Conservation (phyloP, 2,888 invertebrate species). For the Ochropacha duplaris region DNA sequence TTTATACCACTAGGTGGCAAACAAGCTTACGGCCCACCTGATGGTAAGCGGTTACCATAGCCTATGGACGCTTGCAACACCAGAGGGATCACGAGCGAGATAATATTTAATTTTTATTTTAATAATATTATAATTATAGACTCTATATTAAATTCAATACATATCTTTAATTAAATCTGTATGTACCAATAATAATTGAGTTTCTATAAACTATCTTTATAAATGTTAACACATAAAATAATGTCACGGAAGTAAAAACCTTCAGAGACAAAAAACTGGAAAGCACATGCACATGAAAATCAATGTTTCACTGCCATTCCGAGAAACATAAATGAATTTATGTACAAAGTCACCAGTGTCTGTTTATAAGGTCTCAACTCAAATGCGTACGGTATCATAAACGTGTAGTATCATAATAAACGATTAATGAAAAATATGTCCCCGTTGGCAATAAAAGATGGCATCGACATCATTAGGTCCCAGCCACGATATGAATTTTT, state of each 20-base stretch:
- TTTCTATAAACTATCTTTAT: too few species aligned
- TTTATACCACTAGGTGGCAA: too few species aligned
- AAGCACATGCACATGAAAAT: slow-evolving; percentile 1
- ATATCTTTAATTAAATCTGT: too few species aligned
- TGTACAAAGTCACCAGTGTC: not conserved
- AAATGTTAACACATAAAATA: too few species aligned
- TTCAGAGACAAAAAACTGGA: not conserved
- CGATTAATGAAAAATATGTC: slow-evolving; percentile 76
- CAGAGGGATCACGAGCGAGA: too few species aligned
- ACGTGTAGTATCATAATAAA: slow-evolving; percentile 58
- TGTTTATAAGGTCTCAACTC: not conserved
- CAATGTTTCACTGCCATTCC: slow-evolving; percentile 1
- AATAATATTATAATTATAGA: too few species aligned
- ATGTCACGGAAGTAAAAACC: not conserved
- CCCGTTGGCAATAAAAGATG: slow-evolving; percentile 72
- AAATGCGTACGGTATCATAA: slow-evolving; percentile 21
- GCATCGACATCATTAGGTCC: slow-evolving; percentile 75
- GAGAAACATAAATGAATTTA: slow-evolving; percentile 3
- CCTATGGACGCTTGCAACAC: too few species aligned
- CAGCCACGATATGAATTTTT: slow-evolving; percentile 76
- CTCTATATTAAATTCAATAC: too few species aligned
- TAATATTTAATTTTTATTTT: too few species aligned
- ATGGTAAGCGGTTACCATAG: too few species aligned
- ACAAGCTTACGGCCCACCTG: too few species aligned
- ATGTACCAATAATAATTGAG: not conserved